These are phyloP conservation scores for Drosophila kuntzei DNA, from an alignment of 2,888 invertebrate species.

Conservation along the genomic window DNA sequence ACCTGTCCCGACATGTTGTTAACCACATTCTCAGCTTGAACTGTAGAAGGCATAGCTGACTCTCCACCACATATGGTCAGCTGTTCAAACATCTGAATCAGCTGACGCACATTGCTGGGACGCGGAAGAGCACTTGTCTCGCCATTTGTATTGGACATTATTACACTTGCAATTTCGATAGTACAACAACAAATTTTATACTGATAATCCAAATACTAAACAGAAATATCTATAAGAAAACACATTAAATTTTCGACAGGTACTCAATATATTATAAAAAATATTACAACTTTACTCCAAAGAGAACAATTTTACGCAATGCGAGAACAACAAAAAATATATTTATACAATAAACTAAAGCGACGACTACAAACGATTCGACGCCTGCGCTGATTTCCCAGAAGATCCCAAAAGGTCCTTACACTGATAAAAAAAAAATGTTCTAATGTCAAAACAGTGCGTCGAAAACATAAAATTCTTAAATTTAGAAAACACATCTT, in stretches of 20 bases:
- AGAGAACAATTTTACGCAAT: not conserved
- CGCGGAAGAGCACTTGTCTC: not conserved
- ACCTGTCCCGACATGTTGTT: not conserved
- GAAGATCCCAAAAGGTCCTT: too few species aligned
- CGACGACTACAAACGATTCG: not conserved
- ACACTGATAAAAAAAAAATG: too few species aligned
- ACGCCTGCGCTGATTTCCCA: constrained; percentile 2
- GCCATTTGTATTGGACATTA: constrained; percentile 13
- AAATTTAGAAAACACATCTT: too few species aligned
- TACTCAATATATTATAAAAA: not conserved
- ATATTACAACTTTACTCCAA: not conserved
- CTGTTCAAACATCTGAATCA: constrained; percentile 40
- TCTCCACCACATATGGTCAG: not conserved
- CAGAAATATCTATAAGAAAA: not conserved
- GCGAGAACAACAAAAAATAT: not conserved
- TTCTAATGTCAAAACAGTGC: too few species aligned
- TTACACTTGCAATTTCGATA: not conserved
- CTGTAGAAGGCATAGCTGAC: not conserved
- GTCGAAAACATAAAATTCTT: too few species aligned
- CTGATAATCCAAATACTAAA: not conserved
- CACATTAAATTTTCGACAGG: not conserved
- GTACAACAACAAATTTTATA: not conserved
- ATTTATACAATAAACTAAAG: not conserved
- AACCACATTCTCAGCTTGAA: not conserved
- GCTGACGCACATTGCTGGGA: constrained; percentile 20